Evolutionary conservation across 30 jellyfish, hydroid and myxozoan genomes (phyloP), one percentile per base, ranked within the genome.

Genomic region (Cassiopea andromeda): DNA sequence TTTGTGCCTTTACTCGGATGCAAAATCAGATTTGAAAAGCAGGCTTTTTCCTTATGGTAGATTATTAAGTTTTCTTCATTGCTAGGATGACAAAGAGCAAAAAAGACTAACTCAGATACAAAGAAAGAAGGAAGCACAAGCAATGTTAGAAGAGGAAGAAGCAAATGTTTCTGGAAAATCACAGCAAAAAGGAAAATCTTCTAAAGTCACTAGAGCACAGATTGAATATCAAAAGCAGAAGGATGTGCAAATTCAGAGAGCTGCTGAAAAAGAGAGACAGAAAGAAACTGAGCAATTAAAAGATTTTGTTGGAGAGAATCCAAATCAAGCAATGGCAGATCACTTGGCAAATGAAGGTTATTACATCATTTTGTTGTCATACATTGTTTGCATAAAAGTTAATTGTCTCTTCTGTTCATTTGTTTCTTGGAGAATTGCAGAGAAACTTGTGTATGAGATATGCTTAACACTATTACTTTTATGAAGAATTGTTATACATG

Each of bases 261-360:
- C 75, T 18, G 89, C 78, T 69, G 72, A 47, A 72, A 94, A 84
- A 50, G 50, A 68, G 48, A 83, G 18, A 83, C 84, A 84, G 85
- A 87, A 81, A 38, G 88, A 83, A 57, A 83, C 45, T 38, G 90
- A 48, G 48, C 71, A 69, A 19, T 38, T 80, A 18, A 75, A 79
- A 14, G 86, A 68, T 2, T 82, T 94, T 85, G 85, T 69, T 80
- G 97, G 87, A 8, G 98, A 89, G 38, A 94, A 94, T 74, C 98
- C 98, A 16, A 94, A 94, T 66, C 92, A 73, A 47, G 83, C 80
- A 47, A 94, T 94, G 98, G 98, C 97, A 44, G 89, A 86, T 43
- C 49, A 64, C 48, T 47, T 94, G 38, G 97, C 90, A 16, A 82
- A 80, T 5, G 97, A 94, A 89, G 98, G 97, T 70, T 1, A 6